Evolutionary conservation across 2,888 invertebrate genomes (phyloP), one percentile per base, ranked within the genome.

Genomic region (Pycnomerus fuliginosus): DNA sequence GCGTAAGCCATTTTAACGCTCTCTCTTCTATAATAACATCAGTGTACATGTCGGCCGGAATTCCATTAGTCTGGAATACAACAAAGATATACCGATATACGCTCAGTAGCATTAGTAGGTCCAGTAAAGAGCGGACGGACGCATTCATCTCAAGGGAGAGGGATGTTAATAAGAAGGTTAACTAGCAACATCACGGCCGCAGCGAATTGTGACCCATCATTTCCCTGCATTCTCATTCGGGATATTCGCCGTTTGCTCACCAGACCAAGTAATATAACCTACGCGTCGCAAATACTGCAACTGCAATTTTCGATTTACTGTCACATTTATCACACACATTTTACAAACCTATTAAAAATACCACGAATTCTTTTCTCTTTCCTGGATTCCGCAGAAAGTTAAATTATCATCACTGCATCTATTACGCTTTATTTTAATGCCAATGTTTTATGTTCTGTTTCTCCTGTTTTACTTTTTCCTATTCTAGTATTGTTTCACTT

Each of bases 191-290:
- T 51, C 30, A 46, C 38, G 23, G 43, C 36, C 44, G 16, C 36
- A 41, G 44, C 36, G 41, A 44, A 36, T 46, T 44, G 33, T 25
- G 37, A 39, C 27, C 41, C 37, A 44, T 35, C 29, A 42, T 50
- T 58, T 49, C 49, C 52, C 30, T 34, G 41, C 51, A 48, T 51
- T 48, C 47, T 42, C 51, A 51, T 51, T 51, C 44, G 42, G 39
- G 44, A 51, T 44, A 40, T 39, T 30, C 29, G 45, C 25, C 48
- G 48, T 46, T 51, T 48, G 48, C 44, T 49, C 44, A 43, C 38
- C 41, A 43, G 45, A 49, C 46, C 46, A 52, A 47, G 44, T 46
- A 41, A 47, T 48, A 49, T 49, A 48, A 46, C 39, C 48, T 44
- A 41, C 39, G 44, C 44, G 50, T 38, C 50, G 39, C 42, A 41